Conservation (phyloP, 2,888 invertebrate species). For the Pseudococcus viburni region DNA sequence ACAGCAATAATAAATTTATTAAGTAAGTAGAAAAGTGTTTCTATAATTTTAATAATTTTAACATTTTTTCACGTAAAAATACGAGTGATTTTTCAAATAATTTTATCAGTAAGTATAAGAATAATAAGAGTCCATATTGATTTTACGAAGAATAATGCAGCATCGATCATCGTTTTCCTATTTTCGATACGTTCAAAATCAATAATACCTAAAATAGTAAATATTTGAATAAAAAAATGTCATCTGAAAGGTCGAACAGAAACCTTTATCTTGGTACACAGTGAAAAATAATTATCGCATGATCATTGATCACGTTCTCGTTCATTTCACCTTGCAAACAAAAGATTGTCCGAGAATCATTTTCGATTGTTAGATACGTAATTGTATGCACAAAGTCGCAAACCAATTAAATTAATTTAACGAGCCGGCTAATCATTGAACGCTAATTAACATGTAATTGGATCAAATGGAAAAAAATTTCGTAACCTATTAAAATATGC, state of each 20-base stretch:
- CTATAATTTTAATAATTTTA: neutral
- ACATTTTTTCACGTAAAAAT: neutral
- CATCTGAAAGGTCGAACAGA: neutral
- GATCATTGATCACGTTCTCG: neutral
- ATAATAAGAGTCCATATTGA: too few species aligned
- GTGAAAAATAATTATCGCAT: neutral
- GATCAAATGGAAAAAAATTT: neutral
- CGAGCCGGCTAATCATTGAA: neutral
- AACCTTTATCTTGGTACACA: neutral
- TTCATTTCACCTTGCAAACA: conserved; percentile 28
- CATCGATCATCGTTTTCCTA: neutral
- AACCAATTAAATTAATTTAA: conserved; percentile 7
- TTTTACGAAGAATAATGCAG: too few species aligned
- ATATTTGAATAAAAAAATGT: neutral
- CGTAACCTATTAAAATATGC: neutral
- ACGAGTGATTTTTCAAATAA: neutral
- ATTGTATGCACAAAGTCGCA: conserved; percentile 29
- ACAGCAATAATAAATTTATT: conserved; percentile 17
- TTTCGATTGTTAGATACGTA: conserved; percentile 17
- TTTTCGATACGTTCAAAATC: neutral
- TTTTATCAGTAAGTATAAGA: neutral
- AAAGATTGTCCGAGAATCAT: neutral
- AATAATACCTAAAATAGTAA: neutral
- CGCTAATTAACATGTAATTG: conserved; percentile 24
- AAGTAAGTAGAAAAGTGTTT: conserved; percentile 11